A percentile compares a stretch with the other conserved stretches of the same genome.
Conservation (phyloP, 1,140 invertebrate genomes). For the Drosophila mauritiana region DNA sequence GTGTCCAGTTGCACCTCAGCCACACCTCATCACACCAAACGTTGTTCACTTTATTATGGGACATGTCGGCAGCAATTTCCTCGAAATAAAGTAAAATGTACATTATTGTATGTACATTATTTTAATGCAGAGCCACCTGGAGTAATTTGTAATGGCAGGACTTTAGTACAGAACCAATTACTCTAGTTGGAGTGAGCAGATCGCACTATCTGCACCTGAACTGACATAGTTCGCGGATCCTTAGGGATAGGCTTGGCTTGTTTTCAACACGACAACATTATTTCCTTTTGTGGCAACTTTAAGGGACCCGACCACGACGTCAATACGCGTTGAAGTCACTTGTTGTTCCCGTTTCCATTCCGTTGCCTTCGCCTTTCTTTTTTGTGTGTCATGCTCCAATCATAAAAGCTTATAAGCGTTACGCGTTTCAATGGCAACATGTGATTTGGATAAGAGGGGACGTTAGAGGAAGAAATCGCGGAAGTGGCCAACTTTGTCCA, state of each 20-base stretch:
- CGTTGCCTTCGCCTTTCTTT: constrained; percentile 13
- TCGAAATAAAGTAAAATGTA: constrained; percentile 42
- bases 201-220: constrained; percentile 49
- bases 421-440: constrained; percentile 74
- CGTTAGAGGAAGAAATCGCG: constrained; percentile 23
- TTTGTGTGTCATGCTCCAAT: constrained; percentile 58
- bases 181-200: constrained; percentile 22
- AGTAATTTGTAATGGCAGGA: constrained; percentile 61
- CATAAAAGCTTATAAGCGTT: constrained; percentile 72
- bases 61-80: constrained; percentile 36
- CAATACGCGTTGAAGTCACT: constrained; percentile 30
- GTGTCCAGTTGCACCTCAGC: neutral
- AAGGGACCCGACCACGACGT: constrained; percentile 23
- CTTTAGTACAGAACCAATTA: constrained; percentile 51
- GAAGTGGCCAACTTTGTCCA: constrained; percentile 44
- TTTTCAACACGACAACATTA: constrained; percentile 72
- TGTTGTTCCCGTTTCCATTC: constrained; percentile 2
- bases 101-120: constrained; percentile 41
- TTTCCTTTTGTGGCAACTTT: constrained; percentile 47
- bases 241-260: constrained; percentile 75
- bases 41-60: constrained; percentile 14
- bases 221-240: constrained; percentile 67
- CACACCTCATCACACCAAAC: constrained; percentile 24
- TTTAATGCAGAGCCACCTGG: constrained; percentile 48
- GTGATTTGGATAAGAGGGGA: constrained; percentile 7